Base-by-base conservation (phyloP, 2,113 vertebrate species). In the Megaceryle maxima region DNA sequence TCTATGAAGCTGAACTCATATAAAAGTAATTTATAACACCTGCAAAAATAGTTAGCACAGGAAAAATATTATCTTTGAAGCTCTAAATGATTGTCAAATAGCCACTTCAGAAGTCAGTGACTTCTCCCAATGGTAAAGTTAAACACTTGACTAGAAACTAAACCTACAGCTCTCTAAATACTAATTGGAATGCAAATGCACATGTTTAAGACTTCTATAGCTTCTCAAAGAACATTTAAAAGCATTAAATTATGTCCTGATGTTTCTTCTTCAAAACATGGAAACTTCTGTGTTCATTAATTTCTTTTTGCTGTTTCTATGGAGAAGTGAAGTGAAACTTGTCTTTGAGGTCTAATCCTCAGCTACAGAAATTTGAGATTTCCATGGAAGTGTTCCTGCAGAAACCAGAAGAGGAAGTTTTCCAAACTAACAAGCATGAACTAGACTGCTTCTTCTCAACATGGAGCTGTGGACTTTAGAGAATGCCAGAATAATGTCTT, bases 21-120 rank as follows among this genome's bases (percentile, higher is more conserved):
- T 16, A 44, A 83, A 90, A 90, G 92, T 83, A 59, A 63, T 92
- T 77, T 24, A 80, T 90, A 92, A 83, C 70, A 92, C 41, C 72
- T 51, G 43, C 72, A 80, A 57, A 60, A 81, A 89, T 26, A 35
- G 64, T 88, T 90, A 97, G 84, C 91, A 95, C 89, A 90, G 63
- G 60, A 87, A 83, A 51, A 24, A 75, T 24, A 46, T 81, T 18
- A 33, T 48, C 46, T 88, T n/a, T 78, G 64, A 94, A 96, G 64
- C 10, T 81, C 85, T 91, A 86, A 72, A 57, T 87, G 95, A 92
- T 95, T 95, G 94, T 94, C 93, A 86, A n/a, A 64, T 28, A 94
- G 37, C 51, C 83, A 75, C 80, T 60, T 90, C n/a, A 70, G 87
- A 87, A 91, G 83, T 79, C 82, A 88, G 35, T 35, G 82, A 84